Base-by-base conservation (phyloP, 37 sponge, comb jelly and placozoan genomes). In the Bolinopsis microptera region DNA sequence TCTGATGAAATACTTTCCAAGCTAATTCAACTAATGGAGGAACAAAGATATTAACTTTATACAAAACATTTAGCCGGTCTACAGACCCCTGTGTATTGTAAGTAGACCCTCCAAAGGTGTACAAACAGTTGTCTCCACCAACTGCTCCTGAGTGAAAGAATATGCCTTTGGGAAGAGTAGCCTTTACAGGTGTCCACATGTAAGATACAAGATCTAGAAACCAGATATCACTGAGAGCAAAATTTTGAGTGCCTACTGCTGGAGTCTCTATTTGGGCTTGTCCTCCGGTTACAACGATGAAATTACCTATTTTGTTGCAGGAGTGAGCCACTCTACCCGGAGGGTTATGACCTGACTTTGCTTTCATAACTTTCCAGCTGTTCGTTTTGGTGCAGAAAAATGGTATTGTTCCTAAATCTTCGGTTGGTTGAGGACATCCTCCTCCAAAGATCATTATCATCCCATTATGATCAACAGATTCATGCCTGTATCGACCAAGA, bases 371-470 rank as follows among this genome's bases (percentile, higher is more conserved):
- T 23, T 39, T 25, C 90, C 90, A 86, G 2, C 38, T 86, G 13
- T 86, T 40, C 1, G 90, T 86, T 86, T 38, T 38, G 23, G 90
- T 86, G 39, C 90, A 86, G 26, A 86, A 86, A 25, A n/a, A 39
- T 23, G 90, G 90, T 0, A 86, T 23, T 41, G 41, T 86, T 39
- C 90, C 61, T 28, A 86, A 34, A 40, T 86, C 90, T 24, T 23
- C 35, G 18, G 18, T 22, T 23, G 90, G 30, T 36, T 1, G 3
- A 5, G 90, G 90, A 39, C 48, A 33, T 40, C 90, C 90, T 0
- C 90, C 90, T 1, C 90, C 90, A 41, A 86, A 86, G 13, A 86
- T 86, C 26, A 86, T 38, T 23, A 86, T 86, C 31, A 36, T 86
- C 3, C 26, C 48, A 23, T 86, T 34, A 27, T 86, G 90, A 3